Evolutionary conservation across 2,888 invertebrate genomes (phyloP).

Genomic region (Ichneumon xanthorius): DNA sequence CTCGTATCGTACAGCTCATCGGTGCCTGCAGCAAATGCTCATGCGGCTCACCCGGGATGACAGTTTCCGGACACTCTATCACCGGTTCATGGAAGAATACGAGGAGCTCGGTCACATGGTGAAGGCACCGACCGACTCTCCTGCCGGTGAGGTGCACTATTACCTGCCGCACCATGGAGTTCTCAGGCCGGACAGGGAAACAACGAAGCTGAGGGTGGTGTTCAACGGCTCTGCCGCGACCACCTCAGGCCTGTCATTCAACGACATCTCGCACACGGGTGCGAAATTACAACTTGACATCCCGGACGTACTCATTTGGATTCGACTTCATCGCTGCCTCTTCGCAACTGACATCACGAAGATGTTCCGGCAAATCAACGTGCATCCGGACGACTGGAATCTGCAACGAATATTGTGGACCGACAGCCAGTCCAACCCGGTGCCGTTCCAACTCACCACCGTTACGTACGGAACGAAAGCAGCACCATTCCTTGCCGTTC

Average conservation of each 20-base stretch:
- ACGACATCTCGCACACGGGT: conserved; percentile 52
- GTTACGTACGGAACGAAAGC: conserved; percentile 53
- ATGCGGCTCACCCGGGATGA: no score
- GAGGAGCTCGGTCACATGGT: no score
- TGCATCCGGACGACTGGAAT: conserved; percentile 69
- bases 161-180: no score
- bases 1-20: no score
- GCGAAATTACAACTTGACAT: conserved; percentile 54
- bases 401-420: conserved; percentile 81
- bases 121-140: no score
- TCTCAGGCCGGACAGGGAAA: conserved; percentile 18
- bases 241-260: conserved; percentile 46
- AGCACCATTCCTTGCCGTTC: conserved; percentile 59
- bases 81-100: no score
- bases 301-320: conserved; percentile 54
- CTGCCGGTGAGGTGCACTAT: no score
- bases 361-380: conserved; percentile 62
- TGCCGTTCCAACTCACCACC: conserved; percentile 47
- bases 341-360: conserved; percentile 64
- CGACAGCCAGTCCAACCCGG: background rate
- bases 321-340: conserved; percentile 30
- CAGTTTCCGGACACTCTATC: no score
- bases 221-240: conserved; percentile 59
- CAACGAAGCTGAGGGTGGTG: conserved; percentile 58
- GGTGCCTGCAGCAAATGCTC: no score